Evolutionary conservation across 2,888 invertebrate genomes (phyloP), one percentile per base, ranked within the genome.

Genomic region (Sarcophaga carnaria): DNA sequence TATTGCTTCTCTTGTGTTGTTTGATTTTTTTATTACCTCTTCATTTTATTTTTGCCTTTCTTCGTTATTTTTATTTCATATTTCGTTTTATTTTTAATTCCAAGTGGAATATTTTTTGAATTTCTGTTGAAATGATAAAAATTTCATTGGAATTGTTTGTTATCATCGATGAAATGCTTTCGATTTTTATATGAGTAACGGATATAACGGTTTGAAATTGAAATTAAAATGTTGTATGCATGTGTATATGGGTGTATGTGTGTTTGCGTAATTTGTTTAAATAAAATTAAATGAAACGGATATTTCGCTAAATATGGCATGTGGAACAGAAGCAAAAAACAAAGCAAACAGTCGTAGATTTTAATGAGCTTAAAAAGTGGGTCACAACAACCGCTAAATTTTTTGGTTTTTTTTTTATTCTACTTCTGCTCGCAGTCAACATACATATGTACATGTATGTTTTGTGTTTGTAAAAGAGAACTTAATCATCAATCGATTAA

Each of bases 141-240:
- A 82, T 70, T 76, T 82, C 76, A 12, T 47, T 76, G 59, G 75
- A 75, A 75, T 54, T 75, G 54, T 54, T 14, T 5, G 8, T 37
- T 37, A 37, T 37, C 37, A 37, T 17, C 4, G 14, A 54, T 4
- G 37, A 54, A 75, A 69, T 22, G 75, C 75, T 81, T 81, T 75
- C 75, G 81, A 81, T 81, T 63, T 81, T 75, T 69, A 49, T 47
- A 69, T 66, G 20, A 67, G 49, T 60, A 75, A 60, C 25, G 74
- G 49, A 49, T 71, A 71, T 54, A 66, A 37, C 37, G 17, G n/a
- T 37, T 67, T 37, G 11, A 67, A 45, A 67, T 69, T 49, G 47
- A 69, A 49, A 69, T 49, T 47, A 20, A 54, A 54, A 17, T 54
- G 54, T 54, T 54, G 8, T 54, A 17, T 54, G 14, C 17, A 1